Evolutionary conservation across 2,113 vertebrate genomes (phyloP).

Genomic region (Prinia subflava): DNA sequence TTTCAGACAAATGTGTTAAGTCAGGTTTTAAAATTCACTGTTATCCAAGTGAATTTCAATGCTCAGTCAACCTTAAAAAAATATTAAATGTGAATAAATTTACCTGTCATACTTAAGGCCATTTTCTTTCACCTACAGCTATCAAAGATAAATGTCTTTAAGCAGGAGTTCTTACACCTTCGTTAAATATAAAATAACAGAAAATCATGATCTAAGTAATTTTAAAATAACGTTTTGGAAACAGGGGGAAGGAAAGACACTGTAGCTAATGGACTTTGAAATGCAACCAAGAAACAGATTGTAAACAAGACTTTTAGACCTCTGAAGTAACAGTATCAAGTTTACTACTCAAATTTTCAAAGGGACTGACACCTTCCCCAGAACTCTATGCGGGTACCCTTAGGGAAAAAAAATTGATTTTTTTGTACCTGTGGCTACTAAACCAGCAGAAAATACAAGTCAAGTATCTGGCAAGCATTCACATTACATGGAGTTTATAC

Average conservation of each 20-base stretch:
- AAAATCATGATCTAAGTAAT: conserved; percentile 39
- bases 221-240: conserved; percentile 23
- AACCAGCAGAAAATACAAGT: background rate
- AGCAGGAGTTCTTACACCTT: conserved; percentile 64
- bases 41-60: conserved; percentile 59
- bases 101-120: conserved; percentile 73
- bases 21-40: conserved; percentile 54
- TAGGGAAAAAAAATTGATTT: background rate
- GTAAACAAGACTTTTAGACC: background rate
- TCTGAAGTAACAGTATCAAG: background rate
- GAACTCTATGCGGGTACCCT: background rate
- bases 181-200: conserved; percentile 67
- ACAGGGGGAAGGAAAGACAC: background rate
- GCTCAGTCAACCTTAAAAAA: conserved; percentile 52
- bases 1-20: conserved; percentile 27
- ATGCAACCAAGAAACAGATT: background rate
- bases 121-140: conserved; percentile 74
- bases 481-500: background rate
- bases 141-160: conserved; percentile 74
- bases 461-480: background rate
- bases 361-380: background rate
- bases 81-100: conserved; percentile 66
- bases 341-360: background rate
- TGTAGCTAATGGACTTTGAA: background rate
- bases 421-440: background rate